Base-by-base conservation (phyloP, 2,797 vertebrate species). In the Neosilurus mollespiculum region DNA sequence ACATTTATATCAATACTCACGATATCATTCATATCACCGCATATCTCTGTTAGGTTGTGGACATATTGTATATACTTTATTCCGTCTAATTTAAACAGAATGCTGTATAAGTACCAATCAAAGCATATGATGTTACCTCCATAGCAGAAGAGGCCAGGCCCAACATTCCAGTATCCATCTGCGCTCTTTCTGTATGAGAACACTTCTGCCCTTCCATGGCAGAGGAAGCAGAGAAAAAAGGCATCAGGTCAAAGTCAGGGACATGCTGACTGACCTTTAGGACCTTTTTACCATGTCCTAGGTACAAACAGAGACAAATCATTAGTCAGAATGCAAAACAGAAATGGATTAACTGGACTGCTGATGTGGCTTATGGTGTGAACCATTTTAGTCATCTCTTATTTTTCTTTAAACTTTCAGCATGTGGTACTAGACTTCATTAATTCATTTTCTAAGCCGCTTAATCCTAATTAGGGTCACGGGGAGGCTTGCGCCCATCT, bases 131-230 rank as follows among this genome's bases (percentile, higher is more conserved):
- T 15, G 14, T 24, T 90, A 93, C 92, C 92, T 93, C 92, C 88
- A 93, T 91, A 86, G 92, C 91, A 81, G 93, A 82, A 72, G 92
- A 56, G 80, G 90, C 51, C 87, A 90, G 85, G 82, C 93, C 87
- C 89, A 93, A 94, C 88, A 94, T 83, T 89, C 88, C 91, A 88
- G 88, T 88, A 90, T 94, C 93, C 89, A 94, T 87, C 91, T 93
- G 94, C 85, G 93, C 90, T 86, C 93, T 93, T 83, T 94, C 94
- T 88, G 93, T 92, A 93, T 94, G 93, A 90, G 94, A 92, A 92
- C 93, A 94, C 91, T 95, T 94, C 92, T 97, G 96, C 95, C 95
- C 92, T 62, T 99, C 98, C 98, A 99, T 99, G 95, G 94, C 88
- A 83, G 94, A 91, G 81, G 90, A 92, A 92, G 94, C 93, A 88